Base-by-base conservation (phyloP, 2,888 invertebrate species). In the Gari tellinella region DNA sequence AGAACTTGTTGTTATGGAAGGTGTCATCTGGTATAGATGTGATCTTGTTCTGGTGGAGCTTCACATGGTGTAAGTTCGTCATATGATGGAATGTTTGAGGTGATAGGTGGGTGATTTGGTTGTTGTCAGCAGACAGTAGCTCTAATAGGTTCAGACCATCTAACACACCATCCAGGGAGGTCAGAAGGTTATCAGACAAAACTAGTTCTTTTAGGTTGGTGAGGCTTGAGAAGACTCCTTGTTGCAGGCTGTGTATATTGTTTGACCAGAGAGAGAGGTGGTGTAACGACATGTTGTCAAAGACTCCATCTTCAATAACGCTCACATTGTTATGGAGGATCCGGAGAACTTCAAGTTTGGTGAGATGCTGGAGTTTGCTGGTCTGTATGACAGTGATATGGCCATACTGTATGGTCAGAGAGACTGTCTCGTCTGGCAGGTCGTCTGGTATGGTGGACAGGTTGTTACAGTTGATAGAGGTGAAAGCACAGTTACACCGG, bases 121-220 rank as follows among this genome's bases (percentile, higher is more conserved):
- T 88, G 14, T 58, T 49, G n/a, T 74, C 64, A 10, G 87, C 64
- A 48, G 65, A 72, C 1, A 88, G 60, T 40, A 72, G 68, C 46
- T 75, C 60, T 45, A 88, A 52, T 10, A 45, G 53, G 0, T 49
- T 41, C 25, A 86, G 48, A 17, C 75, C 77, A 15, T 55, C 38
- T 17, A 88, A 75, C 14, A 81, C 49, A 8, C 80, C 84, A 86
- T 96, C 95, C 69, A 97, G 15, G 8, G 61, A 55, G 53, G 93
- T 93, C 80, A 96, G 92, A 80, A 93, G 93, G 90, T 96, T 96
- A 85, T 94, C 94, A 15, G 95, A 95, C 37, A 96, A 94, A 84
- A 95, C 95, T 75, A 96, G 93, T 87, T 40, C 57, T 68, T 70
- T 57, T 21, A 83, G 56, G 12, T 51, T 46, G 17, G 19, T 46